phyloP scores from a whole-genome alignment of 2,888 invertebrate species.

The Anorthoa munda region DNA sequence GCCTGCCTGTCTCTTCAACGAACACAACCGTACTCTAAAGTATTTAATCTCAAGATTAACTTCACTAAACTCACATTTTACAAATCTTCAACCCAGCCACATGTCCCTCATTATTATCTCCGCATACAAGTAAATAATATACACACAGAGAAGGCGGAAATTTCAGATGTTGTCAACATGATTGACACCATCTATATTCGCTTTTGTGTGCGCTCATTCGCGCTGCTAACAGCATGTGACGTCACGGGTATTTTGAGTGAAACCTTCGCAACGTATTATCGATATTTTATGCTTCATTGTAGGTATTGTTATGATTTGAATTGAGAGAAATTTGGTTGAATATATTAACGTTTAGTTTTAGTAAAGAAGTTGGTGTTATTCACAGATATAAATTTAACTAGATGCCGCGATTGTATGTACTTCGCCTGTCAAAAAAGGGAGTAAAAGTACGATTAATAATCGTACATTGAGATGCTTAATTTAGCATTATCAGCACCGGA shows the following conservation, averaged over 20 bases:
- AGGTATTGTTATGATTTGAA: not conserved
- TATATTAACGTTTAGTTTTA: not conserved
- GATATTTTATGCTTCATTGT: slow-evolving; percentile 12
- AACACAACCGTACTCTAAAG: no score
- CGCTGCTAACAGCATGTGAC: slow-evolving; percentile 41
- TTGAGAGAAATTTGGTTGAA: not conserved
- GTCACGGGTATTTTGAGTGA: slow-evolving; percentile 23
- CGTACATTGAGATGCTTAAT: no score
- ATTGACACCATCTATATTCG: slow-evolving; percentile 47
- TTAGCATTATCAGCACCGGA: no score
- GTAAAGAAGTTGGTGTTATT: not conserved
- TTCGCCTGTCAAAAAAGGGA: no score
- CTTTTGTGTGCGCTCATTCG: slow-evolving; percentile 68
- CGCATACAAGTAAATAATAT: slow-evolving; percentile 19
- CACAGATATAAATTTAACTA: not conserved
- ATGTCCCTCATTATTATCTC: not conserved
- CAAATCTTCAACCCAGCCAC: not conserved
- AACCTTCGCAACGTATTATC: slow-evolving; percentile 15
- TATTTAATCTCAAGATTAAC: not conserved
- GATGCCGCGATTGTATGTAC: no score
- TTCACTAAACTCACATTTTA: not conserved
- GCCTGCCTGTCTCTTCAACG: no score
- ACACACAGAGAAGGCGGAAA: slow-evolving; percentile 19
- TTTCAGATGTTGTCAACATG: slow-evolving; percentile 40
- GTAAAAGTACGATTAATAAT: no score